Conservation (phyloP, 2,888 invertebrate genomes). For the Hermodice carunculata region DNA sequence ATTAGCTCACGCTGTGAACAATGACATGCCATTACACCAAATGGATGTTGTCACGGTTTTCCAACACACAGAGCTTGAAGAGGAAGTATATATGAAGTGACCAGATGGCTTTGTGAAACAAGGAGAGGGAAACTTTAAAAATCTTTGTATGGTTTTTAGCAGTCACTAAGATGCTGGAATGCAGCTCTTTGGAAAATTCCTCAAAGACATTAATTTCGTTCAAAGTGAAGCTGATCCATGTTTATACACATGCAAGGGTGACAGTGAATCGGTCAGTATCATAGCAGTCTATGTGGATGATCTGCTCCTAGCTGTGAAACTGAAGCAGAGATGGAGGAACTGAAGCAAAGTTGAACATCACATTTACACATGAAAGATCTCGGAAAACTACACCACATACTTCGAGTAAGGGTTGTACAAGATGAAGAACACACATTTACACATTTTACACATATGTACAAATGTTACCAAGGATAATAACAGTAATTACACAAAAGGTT, state of each 20-base stretch:
- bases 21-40: slow-evolving; percentile 28
- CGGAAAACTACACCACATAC: slow-evolving; percentile 13
- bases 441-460: too few species aligned
- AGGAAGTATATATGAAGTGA: too few species aligned
- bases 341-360: too few species aligned
- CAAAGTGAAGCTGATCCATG: slow-evolving; percentile 23
- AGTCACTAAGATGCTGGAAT: slow-evolving; percentile 6
- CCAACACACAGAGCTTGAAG: slow-evolving; percentile 35
- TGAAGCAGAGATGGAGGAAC: slow-evolving; percentile 5
- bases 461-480: too few species aligned
- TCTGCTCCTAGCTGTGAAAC: slow-evolving; percentile 7
- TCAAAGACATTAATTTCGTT: slow-evolving; percentile 26
- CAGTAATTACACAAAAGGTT: too few species aligned
- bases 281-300: slow-evolving; percentile 29
- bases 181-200: slow-evolving; percentile 42
- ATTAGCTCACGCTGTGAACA: slow-evolving; percentile 27
- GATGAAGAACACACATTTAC: too few species aligned
- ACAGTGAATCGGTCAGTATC: background rate
- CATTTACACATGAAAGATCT: slow-evolving; percentile 28
- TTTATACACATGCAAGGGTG: background rate
- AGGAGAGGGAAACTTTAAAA: slow-evolving; percentile 38
- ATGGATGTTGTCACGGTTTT: slow-evolving; percentile 44
- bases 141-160: slow-evolving; percentile 38
- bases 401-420: too few species aligned
- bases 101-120: slow-evolving; percentile 42